phyloP scores from a whole-genome alignment of 2,797 vertebrate species.

The Percopsis omiscomaycus region DNA sequence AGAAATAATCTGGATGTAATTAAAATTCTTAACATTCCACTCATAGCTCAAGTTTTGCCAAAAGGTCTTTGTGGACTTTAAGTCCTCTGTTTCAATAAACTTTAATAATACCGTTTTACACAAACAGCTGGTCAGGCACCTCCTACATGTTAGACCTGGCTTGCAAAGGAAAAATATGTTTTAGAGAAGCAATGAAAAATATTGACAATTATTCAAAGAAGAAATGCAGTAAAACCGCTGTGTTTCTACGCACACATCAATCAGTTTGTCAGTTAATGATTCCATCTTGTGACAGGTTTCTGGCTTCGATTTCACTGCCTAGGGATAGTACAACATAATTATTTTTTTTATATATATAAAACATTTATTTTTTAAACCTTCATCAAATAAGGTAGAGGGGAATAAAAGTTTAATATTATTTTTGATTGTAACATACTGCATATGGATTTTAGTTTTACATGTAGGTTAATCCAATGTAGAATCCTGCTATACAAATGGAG shows the following conservation, averaged over 20 bases:
- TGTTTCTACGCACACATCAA: conserved; percentile 48
- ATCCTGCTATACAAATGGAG: no score
- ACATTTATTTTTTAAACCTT: no score
- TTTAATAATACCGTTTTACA: conserved; percentile 79
- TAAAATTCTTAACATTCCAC: conserved; percentile 80
- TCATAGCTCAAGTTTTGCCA: conserved; percentile 73
- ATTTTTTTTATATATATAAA: no score
- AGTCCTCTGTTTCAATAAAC: conserved; percentile 75
- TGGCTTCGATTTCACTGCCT: conserved; percentile 12
- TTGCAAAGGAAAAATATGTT: conserved; percentile 47
- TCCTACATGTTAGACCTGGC: conserved; percentile 42
- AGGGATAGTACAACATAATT: conserved; percentile 26
- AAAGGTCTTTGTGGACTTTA: conserved; percentile 72
- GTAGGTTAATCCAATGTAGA: no score
- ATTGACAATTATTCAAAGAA: no score
- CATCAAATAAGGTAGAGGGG: background rate
- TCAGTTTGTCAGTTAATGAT: conserved; percentile 48
- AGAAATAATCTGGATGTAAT: conserved; percentile 75
- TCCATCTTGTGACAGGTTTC: conserved; percentile 20
- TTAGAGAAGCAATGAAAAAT: conserved; percentile 26
- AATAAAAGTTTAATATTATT: background rate
- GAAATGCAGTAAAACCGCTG: conserved; percentile 14
- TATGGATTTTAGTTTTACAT: no score
- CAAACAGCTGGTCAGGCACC: conserved; percentile 63
- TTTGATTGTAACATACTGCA: no score